These are phyloP conservation scores for Antedon mediterranea DNA, from an alignment of 53 echinoderm and acorn worm species.

Conservation along the genomic window DNA sequence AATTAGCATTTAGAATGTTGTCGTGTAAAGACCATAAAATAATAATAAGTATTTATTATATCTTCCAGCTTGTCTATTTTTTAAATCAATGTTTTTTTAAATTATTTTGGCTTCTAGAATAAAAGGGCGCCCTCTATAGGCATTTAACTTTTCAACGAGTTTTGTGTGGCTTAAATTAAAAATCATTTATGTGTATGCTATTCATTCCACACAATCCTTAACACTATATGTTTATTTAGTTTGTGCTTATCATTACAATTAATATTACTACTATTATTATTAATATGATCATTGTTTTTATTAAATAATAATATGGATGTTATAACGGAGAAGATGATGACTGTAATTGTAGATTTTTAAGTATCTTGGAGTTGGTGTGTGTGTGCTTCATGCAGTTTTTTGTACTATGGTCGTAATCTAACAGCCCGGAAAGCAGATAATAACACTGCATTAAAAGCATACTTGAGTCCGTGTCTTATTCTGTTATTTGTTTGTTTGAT, in stretches of 20 bases:
- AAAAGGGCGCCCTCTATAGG: not conserved
- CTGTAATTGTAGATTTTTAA: not conserved
- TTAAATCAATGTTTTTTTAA: not conserved
- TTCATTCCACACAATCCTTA: not conserved
- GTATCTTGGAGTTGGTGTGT: not conserved
- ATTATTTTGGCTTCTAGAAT: not conserved
- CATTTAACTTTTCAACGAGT: not conserved
- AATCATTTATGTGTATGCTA: no score
- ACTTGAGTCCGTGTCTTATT: not conserved
- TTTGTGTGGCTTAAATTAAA: no score
- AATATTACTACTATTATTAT: not conserved
- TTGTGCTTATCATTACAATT: not conserved
- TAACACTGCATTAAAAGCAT: not conserved
- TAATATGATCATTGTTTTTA: not conserved
- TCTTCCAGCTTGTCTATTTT: not conserved
- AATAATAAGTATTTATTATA: not conserved
- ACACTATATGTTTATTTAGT: not conserved
- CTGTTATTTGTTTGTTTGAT: not conserved
- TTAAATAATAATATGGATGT: conserved; percentile 1
- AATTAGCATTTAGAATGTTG: not conserved
- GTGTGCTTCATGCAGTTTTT: not conserved
- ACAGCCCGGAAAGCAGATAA: not conserved
- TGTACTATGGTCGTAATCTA: conserved; percentile 1
- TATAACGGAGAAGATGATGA: not conserved
- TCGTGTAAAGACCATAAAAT: not conserved